phyloP scores from a whole-genome alignment of 1,140 invertebrate species.

The Adoxophyes honmai region DNA sequence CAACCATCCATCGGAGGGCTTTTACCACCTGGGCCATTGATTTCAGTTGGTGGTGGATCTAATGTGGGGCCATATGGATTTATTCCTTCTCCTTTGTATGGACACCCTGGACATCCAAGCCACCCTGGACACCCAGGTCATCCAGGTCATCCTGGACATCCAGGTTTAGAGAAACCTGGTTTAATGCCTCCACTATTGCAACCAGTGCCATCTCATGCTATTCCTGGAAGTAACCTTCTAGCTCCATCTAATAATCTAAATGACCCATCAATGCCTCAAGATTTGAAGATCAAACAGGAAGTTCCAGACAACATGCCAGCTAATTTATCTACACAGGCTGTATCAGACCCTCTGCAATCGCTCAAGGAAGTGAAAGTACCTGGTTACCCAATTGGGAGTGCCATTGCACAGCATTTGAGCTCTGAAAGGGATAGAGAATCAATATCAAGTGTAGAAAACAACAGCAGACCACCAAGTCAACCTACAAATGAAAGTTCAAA shows the following conservation, averaged over 20 bases:
- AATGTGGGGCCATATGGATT: slow-evolving; percentile 76
- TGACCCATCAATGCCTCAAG: slow-evolving; percentile 83
- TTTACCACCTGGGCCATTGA: slow-evolving; percentile 76
- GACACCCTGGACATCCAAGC: slow-evolving; percentile 48
- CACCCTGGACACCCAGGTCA: slow-evolving; percentile 54
- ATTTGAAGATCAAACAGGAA: slow-evolving; percentile 89
- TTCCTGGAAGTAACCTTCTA: slow-evolving; percentile 45
- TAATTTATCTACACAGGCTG: slow-evolving; percentile 73
- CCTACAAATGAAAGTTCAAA: slow-evolving; percentile 61
- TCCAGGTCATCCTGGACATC: slow-evolving; percentile 49
- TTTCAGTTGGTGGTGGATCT: slow-evolving; percentile 76
- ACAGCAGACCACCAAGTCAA: slow-evolving; percentile 65
- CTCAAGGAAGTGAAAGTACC: slow-evolving; percentile 89
- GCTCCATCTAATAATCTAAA: slow-evolving; percentile 53
- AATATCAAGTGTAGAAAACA: slow-evolving; percentile 67
- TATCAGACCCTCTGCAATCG: slow-evolving; percentile 85
- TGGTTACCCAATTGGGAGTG: slow-evolving; percentile 80
- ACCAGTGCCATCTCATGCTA: slow-evolving; percentile 73
- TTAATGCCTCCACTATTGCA: slow-evolving; percentile 74
- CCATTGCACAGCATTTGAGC: slow-evolving; percentile 67
- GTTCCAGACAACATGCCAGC: slow-evolving; percentile 76
- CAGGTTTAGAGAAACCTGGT: slow-evolving; percentile 62
- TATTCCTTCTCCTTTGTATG: slow-evolving; percentile 69
- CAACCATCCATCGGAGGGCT: slow-evolving; percentile 76
- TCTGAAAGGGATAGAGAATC: slow-evolving; percentile 69